These are phyloP conservation scores for Gymnarchus niloticus DNA, from an alignment of 2,113 vertebrate species.

Conservation along the genomic window DNA sequence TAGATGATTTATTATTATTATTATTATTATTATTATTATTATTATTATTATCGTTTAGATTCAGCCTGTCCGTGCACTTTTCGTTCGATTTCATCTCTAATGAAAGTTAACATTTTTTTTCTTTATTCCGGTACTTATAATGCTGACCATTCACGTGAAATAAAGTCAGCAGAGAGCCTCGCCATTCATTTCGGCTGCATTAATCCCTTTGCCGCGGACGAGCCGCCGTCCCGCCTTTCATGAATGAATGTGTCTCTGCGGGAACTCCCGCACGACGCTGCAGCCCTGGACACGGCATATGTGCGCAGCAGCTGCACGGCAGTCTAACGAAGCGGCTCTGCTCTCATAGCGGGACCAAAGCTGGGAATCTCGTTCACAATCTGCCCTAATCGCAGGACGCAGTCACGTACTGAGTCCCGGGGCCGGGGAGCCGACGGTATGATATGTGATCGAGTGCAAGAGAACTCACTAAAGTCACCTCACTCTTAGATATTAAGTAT, in stretches of 20 bases:
- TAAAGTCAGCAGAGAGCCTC: background rate
- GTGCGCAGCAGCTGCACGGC: slow-evolving; percentile 52
- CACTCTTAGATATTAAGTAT: background rate
- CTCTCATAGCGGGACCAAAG: slow-evolving; percentile 41
- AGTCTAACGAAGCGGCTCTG: slow-evolving; percentile 28
- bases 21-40: background rate
- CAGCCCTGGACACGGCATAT: slow-evolving; percentile 47
- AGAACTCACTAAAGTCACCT: background rate
- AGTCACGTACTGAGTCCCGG: slow-evolving; percentile 43
- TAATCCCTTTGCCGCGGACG: slow-evolving; percentile 48
- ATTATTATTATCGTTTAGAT: background rate
- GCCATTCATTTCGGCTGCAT: slow-evolving; percentile 16
- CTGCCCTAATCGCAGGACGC: slow-evolving; percentile 45
- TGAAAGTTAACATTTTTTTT: too few relatives aligned
- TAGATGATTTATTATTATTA: background rate
- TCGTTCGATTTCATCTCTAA: background rate
- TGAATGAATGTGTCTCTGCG: slow-evolving; percentile 31
- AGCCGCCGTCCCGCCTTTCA: slow-evolving; percentile 32
- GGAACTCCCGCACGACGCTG: background rate
- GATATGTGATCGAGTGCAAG: background rate
- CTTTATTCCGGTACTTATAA: too few relatives aligned
- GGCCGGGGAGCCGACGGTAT: slow-evolving; percentile 45
- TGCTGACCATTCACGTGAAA: background rate
- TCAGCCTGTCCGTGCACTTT: background rate
- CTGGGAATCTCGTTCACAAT: slow-evolving; percentile 59